Conservation (phyloP, 2,888 invertebrate species). For the Myathropa florea region DNA sequence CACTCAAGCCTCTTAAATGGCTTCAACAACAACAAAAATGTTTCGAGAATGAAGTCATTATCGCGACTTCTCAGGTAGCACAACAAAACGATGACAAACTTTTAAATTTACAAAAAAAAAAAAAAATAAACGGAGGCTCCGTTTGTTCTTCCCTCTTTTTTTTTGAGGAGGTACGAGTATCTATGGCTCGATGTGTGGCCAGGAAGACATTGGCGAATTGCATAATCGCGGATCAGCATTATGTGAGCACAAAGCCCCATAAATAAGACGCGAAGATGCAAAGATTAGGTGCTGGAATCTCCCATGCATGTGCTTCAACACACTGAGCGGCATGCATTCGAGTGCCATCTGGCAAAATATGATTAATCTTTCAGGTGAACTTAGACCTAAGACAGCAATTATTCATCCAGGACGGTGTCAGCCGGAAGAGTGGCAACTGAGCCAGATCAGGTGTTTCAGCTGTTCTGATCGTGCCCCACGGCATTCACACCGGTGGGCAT, state of each 20-base stretch:
- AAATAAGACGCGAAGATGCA: conserved; percentile 62
- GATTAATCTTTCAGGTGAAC: conserved; percentile 61
- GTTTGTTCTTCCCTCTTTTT: not conserved
- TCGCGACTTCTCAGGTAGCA: conserved; percentile 32
- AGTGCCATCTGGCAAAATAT: conserved; percentile 64
- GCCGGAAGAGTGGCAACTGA: conserved; percentile 39
- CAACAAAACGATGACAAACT: conserved; percentile 43
- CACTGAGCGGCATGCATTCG: conserved; percentile 32
- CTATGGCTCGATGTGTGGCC: conserved; percentile 49
- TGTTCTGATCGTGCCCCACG: not conserved
- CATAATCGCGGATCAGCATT: conserved; percentile 64
- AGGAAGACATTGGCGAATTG: conserved; percentile 61
- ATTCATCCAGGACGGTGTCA: conserved; percentile 25
- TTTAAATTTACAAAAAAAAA: not conserved
- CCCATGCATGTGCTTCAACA: not conserved
- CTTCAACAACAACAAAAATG: conserved; percentile 35
- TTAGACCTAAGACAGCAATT: conserved; percentile 59
- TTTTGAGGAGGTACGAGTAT: not conserved
- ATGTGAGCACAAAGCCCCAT: conserved; percentile 63
- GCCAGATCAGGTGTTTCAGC: conserved; percentile 60
- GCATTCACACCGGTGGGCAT: conserved; percentile 16
- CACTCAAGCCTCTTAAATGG: conserved; percentile 65
- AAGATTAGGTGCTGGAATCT: conserved; percentile 52
- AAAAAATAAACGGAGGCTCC: not conserved
- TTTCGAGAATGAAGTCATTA: conserved; percentile 66